Evolutionary conservation across 1,140 invertebrate genomes (phyloP).

Genomic region (Platyura marginata): DNA sequence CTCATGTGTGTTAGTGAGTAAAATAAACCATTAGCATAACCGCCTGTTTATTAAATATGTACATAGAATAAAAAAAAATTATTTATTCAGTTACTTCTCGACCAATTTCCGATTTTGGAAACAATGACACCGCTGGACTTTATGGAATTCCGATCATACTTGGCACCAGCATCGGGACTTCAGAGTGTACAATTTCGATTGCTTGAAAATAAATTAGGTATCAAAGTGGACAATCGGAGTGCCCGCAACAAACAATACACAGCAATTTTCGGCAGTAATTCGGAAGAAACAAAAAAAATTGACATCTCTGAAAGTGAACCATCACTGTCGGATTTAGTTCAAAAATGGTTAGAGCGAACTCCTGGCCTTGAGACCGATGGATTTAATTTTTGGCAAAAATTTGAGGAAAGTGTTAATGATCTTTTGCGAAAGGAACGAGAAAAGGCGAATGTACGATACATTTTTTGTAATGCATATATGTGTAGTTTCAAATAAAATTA

Average conservation of each 20-base stretch:
- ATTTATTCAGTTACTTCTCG: constrained; percentile 77
- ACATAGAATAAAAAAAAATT: no score
- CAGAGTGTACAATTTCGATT: constrained; percentile 93
- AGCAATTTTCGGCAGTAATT: constrained; percentile 65
- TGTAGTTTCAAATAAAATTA: background rate
- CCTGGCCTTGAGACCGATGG: constrained; percentile 69
- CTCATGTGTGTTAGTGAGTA: no score
- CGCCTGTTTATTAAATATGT: no score
- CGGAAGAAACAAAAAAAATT: constrained; percentile 49
- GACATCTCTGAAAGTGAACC: constrained; percentile 64
- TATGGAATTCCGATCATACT: constrained; percentile 84
- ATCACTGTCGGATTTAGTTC: constrained; percentile 65
- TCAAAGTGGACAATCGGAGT: constrained; percentile 70
- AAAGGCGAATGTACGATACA: background rate
- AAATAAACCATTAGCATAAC: no score
- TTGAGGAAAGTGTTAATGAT: constrained; percentile 52
- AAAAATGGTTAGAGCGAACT: constrained; percentile 86
- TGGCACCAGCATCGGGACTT: constrained; percentile 91
- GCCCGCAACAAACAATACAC: constrained; percentile 88
- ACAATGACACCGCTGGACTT: constrained; percentile 97
- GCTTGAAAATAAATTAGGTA: constrained; percentile 91
- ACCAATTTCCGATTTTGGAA: constrained; percentile 94
- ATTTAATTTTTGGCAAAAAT: constrained; percentile 91
- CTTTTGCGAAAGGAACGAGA: constrained; percentile 33
- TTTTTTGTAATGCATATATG: no score